Evolutionary conservation across 2,888 invertebrate genomes (phyloP), one percentile per base, ranked within the genome.

Genomic region (Drosophila emarginata): DNA sequence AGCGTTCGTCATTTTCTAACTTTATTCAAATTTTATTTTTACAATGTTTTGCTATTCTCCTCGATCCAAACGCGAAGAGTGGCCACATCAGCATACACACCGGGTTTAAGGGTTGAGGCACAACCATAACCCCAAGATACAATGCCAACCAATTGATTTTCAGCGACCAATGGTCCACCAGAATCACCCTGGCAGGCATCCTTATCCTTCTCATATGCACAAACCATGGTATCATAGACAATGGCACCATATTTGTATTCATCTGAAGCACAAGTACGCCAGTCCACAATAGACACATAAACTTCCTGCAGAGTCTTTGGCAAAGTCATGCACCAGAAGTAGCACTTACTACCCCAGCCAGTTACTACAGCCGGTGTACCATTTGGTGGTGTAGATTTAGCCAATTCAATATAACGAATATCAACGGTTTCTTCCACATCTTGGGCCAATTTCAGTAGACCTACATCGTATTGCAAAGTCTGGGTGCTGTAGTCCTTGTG

Each of bases 71-170:
- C 0, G 0, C 58, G 57, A 0, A 89, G 50, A 0, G 76, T 50
- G 32, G 89, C 64, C 36, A 91, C 89, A 36, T 89, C 86, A 15
- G 86, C 70, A 53, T 91, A 91, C 9, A 91, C 91, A n/a, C 91
- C 91, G 5, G 91, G 92, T 63, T 89, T 91, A 0, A 67, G 66
- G 0, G 69, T 12, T 39, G 53, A 51, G 40, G 88, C 91, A 50
- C 92, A 92, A 39, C 90, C 89, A n/a, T 61, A 67, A 36, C 92
- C 92, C 91, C 91, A 92, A 5, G 91, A 92, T 0, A 92, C 92
- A 54, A 92, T 56, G 56, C 92, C 92, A 2, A 90, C 85, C 4
- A 89, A 80, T 61, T 80, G 2, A 4, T 68, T 64, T 1, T 75
- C 50, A 37, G 87, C 64, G 5, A 89, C 90, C 73, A 91, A 64